Conservation (phyloP, 2,797 vertebrate genomes). For the Aldrovandia affinis region DNA sequence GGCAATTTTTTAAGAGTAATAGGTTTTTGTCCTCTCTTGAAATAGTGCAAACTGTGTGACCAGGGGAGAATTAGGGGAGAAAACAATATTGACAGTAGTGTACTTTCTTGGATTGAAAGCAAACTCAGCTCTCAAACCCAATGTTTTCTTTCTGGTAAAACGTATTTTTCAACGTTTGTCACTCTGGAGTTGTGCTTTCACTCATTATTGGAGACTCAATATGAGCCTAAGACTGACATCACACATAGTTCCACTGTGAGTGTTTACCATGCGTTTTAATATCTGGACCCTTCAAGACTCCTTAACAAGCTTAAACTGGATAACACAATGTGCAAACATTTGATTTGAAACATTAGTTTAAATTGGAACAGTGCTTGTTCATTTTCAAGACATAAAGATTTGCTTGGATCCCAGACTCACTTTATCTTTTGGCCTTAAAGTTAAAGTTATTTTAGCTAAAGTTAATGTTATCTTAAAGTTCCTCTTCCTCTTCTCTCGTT, state of each 20-base stretch:
- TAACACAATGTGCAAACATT: background rate
- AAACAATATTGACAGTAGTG: background rate
- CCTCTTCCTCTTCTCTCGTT: background rate
- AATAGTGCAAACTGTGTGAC: slow-evolving; percentile 5
- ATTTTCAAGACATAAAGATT: background rate
- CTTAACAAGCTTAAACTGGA: background rate
- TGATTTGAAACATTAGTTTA: background rate
- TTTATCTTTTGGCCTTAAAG: background rate
- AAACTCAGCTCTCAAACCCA: background rate
- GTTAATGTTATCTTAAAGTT: background rate
- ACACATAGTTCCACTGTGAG: background rate
- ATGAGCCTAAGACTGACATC: background rate
- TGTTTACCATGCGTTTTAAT: background rate
- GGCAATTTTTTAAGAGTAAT: slow-evolving; percentile 29
- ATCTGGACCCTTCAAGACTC: background rate
- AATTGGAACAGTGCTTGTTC: background rate
- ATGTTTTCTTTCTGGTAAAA: slow-evolving; percentile 11
- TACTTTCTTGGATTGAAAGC: slow-evolving; percentile 24
- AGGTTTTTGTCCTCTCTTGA: slow-evolving; percentile 14
- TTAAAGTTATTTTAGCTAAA: too few species aligned
- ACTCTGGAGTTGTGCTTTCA: slow-evolving; percentile 15
- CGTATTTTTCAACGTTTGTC: slow-evolving; percentile 7
- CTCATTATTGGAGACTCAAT: background rate
- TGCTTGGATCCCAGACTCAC: background rate
- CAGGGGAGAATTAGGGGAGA: background rate